These are phyloP conservation scores for Cheirogaleus medius DNA, from an alignment of 2,113 vertebrate species.

Conservation along the genomic window DNA sequence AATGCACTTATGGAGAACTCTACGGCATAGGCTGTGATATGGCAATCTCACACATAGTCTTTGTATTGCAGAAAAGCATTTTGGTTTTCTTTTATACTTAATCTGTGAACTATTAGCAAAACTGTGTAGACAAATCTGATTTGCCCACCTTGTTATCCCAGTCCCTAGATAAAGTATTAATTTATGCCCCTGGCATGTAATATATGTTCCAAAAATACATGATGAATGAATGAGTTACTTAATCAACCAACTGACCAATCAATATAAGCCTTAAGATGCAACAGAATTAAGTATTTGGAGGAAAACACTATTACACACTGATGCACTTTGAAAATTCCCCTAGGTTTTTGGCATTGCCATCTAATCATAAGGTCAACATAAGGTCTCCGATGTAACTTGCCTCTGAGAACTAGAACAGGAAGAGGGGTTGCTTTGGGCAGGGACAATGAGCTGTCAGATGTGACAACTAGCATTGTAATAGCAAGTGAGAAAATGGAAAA, in stretches of 20 bases:
- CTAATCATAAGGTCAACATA: neutral
- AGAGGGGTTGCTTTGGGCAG: neutral
- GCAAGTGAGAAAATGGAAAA: neutral
- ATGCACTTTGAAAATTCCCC: constrained; percentile 40
- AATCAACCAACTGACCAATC: neutral
- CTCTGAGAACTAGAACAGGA: neutral
- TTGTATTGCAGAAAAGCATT: constrained; percentile 69
- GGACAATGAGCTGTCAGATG: neutral
- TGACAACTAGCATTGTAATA: neutral
- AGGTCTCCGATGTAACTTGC: neutral
- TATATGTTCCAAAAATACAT: neutral
- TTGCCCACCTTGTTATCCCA: neutral
- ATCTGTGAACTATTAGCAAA: constrained; percentile 52
- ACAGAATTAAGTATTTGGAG: constrained; percentile 53
- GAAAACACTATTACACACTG: constrained; percentile 13
- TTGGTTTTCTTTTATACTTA: constrained; percentile 64
- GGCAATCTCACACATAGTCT: constrained; percentile 66
- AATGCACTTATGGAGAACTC: constrained; percentile 67
- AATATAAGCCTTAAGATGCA: constrained; percentile 49
- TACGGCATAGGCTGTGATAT: constrained; percentile 31
- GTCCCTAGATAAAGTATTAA: neutral
- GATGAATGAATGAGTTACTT: neutral
- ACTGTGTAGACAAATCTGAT: neutral
- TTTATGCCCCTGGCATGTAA: neutral
- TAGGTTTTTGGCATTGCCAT: constrained; percentile 45